Evolutionary conservation across 2,113 vertebrate genomes (phyloP).

Genomic region (Neolamprologus sp.): DNA sequence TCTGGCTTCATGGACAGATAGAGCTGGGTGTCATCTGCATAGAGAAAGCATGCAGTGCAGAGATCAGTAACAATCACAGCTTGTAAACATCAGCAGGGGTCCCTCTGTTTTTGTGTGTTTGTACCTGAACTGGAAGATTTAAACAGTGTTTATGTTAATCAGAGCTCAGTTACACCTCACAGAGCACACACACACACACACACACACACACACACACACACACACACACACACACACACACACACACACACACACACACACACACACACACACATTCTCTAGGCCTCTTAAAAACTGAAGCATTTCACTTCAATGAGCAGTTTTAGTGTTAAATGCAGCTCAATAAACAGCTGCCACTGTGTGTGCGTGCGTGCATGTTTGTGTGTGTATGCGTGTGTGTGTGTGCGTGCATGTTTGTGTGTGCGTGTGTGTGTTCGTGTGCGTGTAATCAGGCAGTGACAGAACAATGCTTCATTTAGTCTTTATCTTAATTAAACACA

Average conservation of each 20-base stretch:
- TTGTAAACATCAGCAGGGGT: background rate
- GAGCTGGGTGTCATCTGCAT: background rate
- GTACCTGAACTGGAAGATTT: background rate
- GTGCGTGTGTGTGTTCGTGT: background rate
- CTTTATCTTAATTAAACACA: constrained; percentile 64
- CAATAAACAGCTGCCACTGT: background rate
- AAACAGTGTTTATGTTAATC: constrained; percentile 14
- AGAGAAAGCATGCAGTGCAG: background rate
- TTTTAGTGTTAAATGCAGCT: background rate
- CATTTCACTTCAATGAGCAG: constrained; percentile 11
- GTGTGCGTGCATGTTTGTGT: background rate
- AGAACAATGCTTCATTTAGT: constrained; percentile 40
- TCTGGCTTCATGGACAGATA: background rate
- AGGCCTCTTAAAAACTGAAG: background rate
- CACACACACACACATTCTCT: background rate
- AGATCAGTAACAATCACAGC: background rate
- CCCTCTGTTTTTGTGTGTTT: background rate
- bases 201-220: background rate
- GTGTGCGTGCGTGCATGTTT: background rate
- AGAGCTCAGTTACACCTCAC: constrained; percentile 11
- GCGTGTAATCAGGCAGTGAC: background rate
- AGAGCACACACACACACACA: background rate
- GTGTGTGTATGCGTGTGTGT: background rate
- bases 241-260: background rate
- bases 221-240: background rate